phyloP scores from a whole-genome alignment of 1,140 invertebrate genomes.

The Nixonia krombeini region DNA sequence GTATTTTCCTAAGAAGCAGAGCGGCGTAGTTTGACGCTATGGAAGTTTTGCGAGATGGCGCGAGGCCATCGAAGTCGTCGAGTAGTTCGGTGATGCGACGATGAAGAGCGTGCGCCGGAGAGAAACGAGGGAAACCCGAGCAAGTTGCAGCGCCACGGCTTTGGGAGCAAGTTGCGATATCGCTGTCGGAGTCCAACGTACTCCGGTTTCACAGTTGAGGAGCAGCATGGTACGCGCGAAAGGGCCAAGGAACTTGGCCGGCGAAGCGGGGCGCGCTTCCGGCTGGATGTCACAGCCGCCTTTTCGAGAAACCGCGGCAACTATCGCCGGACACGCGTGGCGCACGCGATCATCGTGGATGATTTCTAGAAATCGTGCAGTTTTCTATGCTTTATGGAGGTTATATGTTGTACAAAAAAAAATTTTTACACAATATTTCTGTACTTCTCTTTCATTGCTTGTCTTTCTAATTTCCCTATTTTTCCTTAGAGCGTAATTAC shows the following conservation, averaged over 20 bases:
- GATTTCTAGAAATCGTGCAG: no score
- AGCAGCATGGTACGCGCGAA: constrained; percentile 20
- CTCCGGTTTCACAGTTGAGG: constrained; percentile 35
- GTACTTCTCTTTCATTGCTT: not conserved
- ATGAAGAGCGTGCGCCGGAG: not conserved
- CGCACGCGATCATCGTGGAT: constrained; percentile 1
- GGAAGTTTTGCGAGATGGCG: no score
- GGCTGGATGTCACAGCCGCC: constrained; percentile 35
- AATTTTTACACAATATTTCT: no score
- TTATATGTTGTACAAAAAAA: no score
- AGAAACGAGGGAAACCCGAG: constrained; percentile 20
- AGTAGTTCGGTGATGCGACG: no score
- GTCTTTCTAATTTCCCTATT: not conserved
- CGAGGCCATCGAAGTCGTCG: no score
- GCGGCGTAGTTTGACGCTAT: no score
- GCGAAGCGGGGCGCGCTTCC: constrained; percentile 47
- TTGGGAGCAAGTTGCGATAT: constrained; percentile 19
- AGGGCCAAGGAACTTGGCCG: constrained; percentile 50
- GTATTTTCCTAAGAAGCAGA: no score
- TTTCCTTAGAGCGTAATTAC: no score
- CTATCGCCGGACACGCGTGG: not conserved
- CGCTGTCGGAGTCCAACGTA: constrained; percentile 28
- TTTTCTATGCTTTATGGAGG: no score
- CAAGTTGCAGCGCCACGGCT: constrained; percentile 9
- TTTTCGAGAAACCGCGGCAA: constrained; percentile 5